A percentile compares a stretch with the other conserved stretches of the same genome.
These are phyloP conservation scores for Agrochola macilenta DNA, from an alignment of 2,888 invertebrate species.

Conservation along the genomic window DNA sequence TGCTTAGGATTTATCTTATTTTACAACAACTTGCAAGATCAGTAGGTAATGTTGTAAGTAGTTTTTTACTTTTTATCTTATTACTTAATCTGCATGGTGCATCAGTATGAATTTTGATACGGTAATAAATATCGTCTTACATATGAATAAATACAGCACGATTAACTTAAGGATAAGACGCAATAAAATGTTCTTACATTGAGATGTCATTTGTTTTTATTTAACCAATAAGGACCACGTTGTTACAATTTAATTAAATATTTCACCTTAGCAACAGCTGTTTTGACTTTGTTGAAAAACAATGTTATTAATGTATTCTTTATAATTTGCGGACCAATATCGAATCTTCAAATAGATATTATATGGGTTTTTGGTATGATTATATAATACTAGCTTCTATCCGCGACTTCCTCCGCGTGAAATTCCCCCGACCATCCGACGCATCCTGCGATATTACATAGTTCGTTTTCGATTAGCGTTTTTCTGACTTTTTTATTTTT, in stretches of 20 bases:
- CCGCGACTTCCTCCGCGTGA: too few relatives aligned
- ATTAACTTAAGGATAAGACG: slow-evolving; percentile 31
- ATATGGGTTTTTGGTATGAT: background rate
- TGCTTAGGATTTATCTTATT: slow-evolving; percentile 1
- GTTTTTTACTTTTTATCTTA: slow-evolving; percentile 19
- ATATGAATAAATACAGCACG: background rate
- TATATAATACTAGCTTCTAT: too few relatives aligned
- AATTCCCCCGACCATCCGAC: too few relatives aligned
- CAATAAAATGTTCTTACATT: slow-evolving; percentile 35
- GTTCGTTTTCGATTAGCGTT: too few relatives aligned
- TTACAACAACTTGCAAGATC: background rate
- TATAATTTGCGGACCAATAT: background rate
- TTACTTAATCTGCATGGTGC: slow-evolving; percentile 25
- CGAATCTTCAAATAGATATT: background rate
- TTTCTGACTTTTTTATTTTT: too few relatives aligned
- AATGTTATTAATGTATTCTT: background rate
- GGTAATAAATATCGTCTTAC: slow-evolving; percentile 36
- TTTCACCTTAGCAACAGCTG: slow-evolving; percentile 9
- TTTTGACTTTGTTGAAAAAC: slow-evolving; percentile 16
- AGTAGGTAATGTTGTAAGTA: background rate
- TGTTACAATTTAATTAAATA: slow-evolving; percentile 20
- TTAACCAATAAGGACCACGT: background rate
- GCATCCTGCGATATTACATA: too few relatives aligned
- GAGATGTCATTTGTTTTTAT: slow-evolving; percentile 19
- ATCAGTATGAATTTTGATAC: slow-evolving; percentile 34